Evolutionary conservation across 2,888 invertebrate genomes (phyloP).

Genomic region (Dastarcus helophoroides): DNA sequence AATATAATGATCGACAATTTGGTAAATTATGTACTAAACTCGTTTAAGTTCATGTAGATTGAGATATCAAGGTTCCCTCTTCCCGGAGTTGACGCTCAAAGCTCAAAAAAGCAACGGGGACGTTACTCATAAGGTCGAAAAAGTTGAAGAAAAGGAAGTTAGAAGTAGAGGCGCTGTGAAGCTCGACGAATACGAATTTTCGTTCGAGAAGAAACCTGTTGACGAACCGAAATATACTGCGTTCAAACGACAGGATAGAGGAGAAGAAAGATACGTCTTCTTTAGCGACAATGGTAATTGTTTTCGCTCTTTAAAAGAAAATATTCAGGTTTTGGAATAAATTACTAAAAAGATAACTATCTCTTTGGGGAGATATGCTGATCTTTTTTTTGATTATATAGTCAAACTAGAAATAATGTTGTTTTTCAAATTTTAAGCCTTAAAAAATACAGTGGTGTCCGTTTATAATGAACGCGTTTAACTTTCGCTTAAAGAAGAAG

Average conservation of each 20-base stretch:
- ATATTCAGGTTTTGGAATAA: too few species aligned
- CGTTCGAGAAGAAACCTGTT: slow-evolving; percentile 63
- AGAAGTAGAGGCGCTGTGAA: slow-evolving; percentile 22
- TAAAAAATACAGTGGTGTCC: too few species aligned
- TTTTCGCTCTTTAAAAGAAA: too few species aligned
- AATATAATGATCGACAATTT: too few species aligned
- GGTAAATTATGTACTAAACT: too few species aligned
- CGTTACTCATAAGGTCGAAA: slow-evolving; percentile 17
- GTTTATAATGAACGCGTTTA: too few species aligned
- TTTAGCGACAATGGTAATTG: slow-evolving; percentile 42
- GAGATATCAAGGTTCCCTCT: slow-evolving; percentile 34
- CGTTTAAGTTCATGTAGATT: slow-evolving; percentile 25
- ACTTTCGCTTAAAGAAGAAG: too few species aligned
- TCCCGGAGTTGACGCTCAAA: slow-evolving; percentile 22
- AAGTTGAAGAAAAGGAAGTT: slow-evolving; percentile 16
- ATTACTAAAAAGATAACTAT: too few species aligned
- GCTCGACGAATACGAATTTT: slow-evolving; percentile 54
- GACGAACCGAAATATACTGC: slow-evolving; percentile 71
- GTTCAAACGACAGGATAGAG: slow-evolving; percentile 63
- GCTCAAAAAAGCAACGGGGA: slow-evolving; percentile 27
- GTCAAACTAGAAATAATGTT: too few species aligned
- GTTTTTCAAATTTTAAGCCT: too few species aligned
- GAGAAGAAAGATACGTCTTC: slow-evolving; percentile 51
- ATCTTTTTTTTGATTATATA: too few species aligned
- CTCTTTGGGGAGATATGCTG: too few species aligned